These are phyloP conservation scores for Abscondita cerata DNA, from an alignment of 2,888 invertebrate species.

Conservation along the genomic window DNA sequence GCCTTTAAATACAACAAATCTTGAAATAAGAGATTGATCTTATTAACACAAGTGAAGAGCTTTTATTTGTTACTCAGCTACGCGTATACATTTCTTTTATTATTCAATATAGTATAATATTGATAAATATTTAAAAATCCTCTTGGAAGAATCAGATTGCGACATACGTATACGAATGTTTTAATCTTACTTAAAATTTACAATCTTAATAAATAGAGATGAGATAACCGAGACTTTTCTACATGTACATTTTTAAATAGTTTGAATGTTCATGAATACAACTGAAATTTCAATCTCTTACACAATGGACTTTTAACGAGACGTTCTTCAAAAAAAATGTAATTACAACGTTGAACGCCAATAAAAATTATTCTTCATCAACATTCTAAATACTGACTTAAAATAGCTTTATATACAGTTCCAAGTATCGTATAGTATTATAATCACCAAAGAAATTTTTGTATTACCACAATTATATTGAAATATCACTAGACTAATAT, in stretches of 20 bases:
- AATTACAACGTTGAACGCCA: conserved; percentile 29
- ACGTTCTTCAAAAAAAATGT: conserved; percentile 28
- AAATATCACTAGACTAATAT: conserved; percentile 39
- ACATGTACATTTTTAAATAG: conserved; percentile 47
- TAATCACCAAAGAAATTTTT: conserved; percentile 54
- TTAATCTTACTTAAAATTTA: conserved; percentile 41
- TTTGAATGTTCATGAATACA: conserved; percentile 28
- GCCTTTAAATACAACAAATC: conserved; percentile 87
- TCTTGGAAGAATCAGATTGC: conserved; percentile 68
- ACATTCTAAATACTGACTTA: conserved; percentile 59
- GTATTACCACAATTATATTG: conserved; percentile 50
- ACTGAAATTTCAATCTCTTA: conserved; percentile 34
- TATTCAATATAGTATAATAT: conserved; percentile 67
- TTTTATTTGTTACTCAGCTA: conserved; percentile 66
- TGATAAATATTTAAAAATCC: conserved; percentile 61
- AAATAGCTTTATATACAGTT: conserved; percentile 48
- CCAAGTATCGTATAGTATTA: conserved; percentile 56
- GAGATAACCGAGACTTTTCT: conserved; percentile 44
- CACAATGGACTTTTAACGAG: conserved; percentile 34
- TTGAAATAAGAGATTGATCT: conserved; percentile 78
- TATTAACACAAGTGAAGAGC: conserved; percentile 79
- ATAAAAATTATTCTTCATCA: conserved; percentile 40
- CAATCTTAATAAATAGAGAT: conserved; percentile 43
- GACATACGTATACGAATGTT: conserved; percentile 81
- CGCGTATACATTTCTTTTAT: conserved; percentile 81